Base-by-base conservation (phyloP, 2,888 invertebrate species). In the Zele albiditarsus region DNA sequence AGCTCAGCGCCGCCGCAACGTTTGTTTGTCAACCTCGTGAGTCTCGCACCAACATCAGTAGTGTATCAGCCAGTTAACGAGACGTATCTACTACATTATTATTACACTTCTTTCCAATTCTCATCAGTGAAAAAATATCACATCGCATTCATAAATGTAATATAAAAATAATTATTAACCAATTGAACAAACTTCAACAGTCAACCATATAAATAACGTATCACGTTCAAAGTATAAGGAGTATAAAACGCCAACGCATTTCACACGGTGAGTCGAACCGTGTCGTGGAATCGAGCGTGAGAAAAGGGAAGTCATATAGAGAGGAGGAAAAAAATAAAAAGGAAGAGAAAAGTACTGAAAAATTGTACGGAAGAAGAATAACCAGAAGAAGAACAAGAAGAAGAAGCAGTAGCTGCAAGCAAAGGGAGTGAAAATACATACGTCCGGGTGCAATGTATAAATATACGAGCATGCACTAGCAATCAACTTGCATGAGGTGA, bases 11-110 rank as follows among this genome's bases (percentile, higher is more conserved):
- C 71, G 49, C 75, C 63, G 73, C 72, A 72, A 72, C 69, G 72
- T 75, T 76, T 77, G 74, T 78, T 78, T 78, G 78, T 78, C 74
- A 78, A 79, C 79, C 42, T 71, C 74, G 74, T 66, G 78, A 78
- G 77, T 74, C 67, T 65, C 74, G 73, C 75, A 68, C 65, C 70
- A 76, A 74, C 73, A 77, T 66, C 79, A 78, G 77, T 77, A 70
- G 71, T 73, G 75, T 73, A 71, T 57, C 67, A 76, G 77, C 71
- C 74, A 75, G 72, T 75, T 77, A 69, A 46, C 73, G 73, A 73
- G 73, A 72, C 74, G 72, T 70, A 25, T 53, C 62, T 46, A 25
- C 27, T 69, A 14, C 28, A 28, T 46, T 42, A 28, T 74, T 23
- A 62, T 28, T 38, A 23, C 27, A 42, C n/a, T 65, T 57, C 28